Evolutionary conservation across 2,797 vertebrate genomes (phyloP).

Genomic region (Phyllotis vaccarum): DNA sequence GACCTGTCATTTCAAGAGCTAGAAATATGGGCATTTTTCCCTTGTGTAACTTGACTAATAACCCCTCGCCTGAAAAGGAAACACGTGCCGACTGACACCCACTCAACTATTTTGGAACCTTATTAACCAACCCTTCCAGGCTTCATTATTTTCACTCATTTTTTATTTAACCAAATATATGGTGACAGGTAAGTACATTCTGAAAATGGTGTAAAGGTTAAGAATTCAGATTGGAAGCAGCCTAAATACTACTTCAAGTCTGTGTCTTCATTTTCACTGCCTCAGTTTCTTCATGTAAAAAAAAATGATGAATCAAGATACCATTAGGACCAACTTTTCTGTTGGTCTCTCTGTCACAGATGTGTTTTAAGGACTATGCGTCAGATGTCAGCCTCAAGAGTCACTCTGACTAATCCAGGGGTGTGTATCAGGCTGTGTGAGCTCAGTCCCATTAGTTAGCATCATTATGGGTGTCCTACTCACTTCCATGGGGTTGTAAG

Average conservation of each 20-base stretch:
- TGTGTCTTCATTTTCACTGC: not conserved
- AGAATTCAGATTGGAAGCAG: not conserved
- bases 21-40: not conserved
- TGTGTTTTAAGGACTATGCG: constrained; percentile 28
- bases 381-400: not conserved
- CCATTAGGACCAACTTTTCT: not conserved
- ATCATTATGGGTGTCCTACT: not conserved
- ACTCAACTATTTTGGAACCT: not conserved
- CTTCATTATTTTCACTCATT: constrained; percentile 1
- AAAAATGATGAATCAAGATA: not conserved
- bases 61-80: not conserved
- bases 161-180: not conserved
- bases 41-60: not conserved
- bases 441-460: not conserved
- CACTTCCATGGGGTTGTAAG: not conserved
- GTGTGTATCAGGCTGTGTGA: not conserved
- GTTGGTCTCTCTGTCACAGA: not conserved
- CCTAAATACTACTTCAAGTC: not conserved
- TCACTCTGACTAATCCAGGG: not conserved
- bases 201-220: not conserved
- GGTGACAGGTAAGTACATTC: not conserved
- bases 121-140: not conserved
- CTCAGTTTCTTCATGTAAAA: constrained; percentile 22
- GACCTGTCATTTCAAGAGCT: not conserved
- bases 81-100: not conserved